Conservation (phyloP, 2,888 invertebrate species). For the Platerodrilus igneus region DNA sequence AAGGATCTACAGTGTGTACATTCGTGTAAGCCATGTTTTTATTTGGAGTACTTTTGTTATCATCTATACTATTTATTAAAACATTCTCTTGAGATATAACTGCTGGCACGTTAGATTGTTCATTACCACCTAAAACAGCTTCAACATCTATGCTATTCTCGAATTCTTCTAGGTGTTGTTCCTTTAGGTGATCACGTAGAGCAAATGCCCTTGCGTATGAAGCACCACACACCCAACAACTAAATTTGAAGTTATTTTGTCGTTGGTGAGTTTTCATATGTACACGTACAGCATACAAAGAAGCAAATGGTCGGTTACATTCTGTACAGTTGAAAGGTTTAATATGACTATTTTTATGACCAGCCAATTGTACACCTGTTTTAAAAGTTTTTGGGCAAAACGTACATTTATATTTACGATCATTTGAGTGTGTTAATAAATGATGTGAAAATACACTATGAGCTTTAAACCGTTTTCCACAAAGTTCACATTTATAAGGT, state of each 20-base stretch:
- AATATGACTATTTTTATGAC: slow-evolving; percentile 76
- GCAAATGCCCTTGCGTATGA: slow-evolving; percentile 73
- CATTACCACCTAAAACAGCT: too few relatives aligned
- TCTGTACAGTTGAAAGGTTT: slow-evolving; percentile 75
- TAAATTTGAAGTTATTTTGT: slow-evolving; percentile 65
- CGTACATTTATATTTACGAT: slow-evolving; percentile 71
- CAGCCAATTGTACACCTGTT: slow-evolving; percentile 72
- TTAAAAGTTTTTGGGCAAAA: slow-evolving; percentile 76
- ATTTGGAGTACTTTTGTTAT: too few relatives aligned
- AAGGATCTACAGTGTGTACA: too few relatives aligned
- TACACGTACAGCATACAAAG: slow-evolving; percentile 68
- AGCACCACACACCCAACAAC: slow-evolving; percentile 69
- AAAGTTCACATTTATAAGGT: slow-evolving; percentile 70
- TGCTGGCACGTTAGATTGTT: too few relatives aligned
- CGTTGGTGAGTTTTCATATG: slow-evolving; percentile 72
- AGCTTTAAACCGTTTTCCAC: slow-evolving; percentile 71
- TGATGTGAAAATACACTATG: slow-evolving; percentile 78
- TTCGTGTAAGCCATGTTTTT: too few relatives aligned
- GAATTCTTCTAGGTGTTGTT: slow-evolving; percentile 51
- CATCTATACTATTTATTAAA: too few relatives aligned
- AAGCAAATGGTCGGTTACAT: slow-evolving; percentile 74
- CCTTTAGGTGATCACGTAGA: slow-evolving; percentile 66
- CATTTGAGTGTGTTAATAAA: slow-evolving; percentile 67
- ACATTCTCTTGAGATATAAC: too few relatives aligned
- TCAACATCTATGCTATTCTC: too few relatives aligned